These are phyloP conservation scores for Xiphophorus birchmanni DNA, from an alignment of 2,797 vertebrate species.

Conservation along the genomic window DNA sequence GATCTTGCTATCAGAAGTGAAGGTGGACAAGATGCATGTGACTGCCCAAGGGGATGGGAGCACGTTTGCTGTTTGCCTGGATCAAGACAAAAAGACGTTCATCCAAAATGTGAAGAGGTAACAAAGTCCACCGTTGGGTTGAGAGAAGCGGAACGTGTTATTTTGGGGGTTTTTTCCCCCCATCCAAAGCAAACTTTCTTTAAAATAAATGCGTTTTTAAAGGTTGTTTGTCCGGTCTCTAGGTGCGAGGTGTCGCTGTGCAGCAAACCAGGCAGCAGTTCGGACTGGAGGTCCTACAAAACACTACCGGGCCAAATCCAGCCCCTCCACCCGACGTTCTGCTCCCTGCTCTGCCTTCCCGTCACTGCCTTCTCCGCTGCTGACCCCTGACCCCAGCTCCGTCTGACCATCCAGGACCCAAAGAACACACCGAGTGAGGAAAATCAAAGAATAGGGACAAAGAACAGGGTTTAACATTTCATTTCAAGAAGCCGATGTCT, in stretches of 20 bases:
- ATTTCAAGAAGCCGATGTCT: background rate
- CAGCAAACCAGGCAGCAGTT: slow-evolving; percentile 85
- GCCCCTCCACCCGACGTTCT: slow-evolving; percentile 81
- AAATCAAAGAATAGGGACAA: background rate
- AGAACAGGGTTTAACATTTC: background rate
- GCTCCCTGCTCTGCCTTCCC: slow-evolving; percentile 93
- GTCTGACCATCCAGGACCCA: background rate
- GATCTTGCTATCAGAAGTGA: slow-evolving; percentile 86
- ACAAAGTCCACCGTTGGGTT: background rate
- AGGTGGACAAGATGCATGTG: slow-evolving; percentile 90
- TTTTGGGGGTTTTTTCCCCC: too few relatives aligned
- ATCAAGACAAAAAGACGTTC: slow-evolving; percentile 95
- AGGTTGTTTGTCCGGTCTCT: background rate
- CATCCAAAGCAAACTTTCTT: background rate
- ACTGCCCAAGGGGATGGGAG: slow-evolving; percentile 69
- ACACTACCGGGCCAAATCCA: slow-evolving; percentile 64
- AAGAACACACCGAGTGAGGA: background rate
- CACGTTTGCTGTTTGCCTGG: slow-evolving; percentile 91
- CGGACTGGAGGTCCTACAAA: slow-evolving; percentile 74
- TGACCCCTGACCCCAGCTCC: slow-evolving; percentile 57
- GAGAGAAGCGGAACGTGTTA: background rate
- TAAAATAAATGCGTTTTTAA: background rate
- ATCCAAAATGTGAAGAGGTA: slow-evolving; percentile 89
- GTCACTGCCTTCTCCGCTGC: slow-evolving; percentile 91
- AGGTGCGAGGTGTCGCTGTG: slow-evolving; percentile 94